Conservation (phyloP, 1,140 invertebrate genomes). For the Drosophila mayri region DNA sequence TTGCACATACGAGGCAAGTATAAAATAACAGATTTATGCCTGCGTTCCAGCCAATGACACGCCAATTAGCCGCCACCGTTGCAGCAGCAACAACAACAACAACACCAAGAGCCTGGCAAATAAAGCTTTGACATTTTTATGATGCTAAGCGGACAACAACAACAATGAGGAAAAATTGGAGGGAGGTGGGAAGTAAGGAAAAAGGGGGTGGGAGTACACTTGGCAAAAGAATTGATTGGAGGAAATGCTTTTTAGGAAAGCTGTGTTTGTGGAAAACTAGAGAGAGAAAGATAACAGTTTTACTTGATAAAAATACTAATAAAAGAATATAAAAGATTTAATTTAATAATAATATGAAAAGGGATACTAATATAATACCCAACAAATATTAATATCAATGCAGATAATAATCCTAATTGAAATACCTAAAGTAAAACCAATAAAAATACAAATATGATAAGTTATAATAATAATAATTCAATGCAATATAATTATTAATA, state of each 20-base stretch:
- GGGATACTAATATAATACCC: no score
- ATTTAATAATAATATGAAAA: no score
- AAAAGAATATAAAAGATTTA: background rate
- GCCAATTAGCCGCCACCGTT: conserved; percentile 75
- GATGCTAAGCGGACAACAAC: conserved; percentile 70
- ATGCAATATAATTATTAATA: no score
- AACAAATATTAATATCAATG: no score
- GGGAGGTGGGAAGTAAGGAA: background rate
- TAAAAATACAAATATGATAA: no score
- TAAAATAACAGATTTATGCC: conserved; percentile 84
- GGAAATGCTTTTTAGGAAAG: fast-evolving
- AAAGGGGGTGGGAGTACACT: conserved; percentile 4
- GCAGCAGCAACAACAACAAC: conserved; percentile 23
- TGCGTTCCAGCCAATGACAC: conserved; percentile 81
- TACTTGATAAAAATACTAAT: background rate
- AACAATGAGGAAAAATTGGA: conserved; percentile 5
- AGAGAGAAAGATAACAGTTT: background rate
- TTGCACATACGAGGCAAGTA: conserved; percentile 67
- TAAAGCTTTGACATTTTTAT: conserved; percentile 84
- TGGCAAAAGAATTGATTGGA: background rate
- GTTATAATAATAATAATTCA: no score
- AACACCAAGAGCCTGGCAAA: conserved; percentile 66
- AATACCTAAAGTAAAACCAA: no score
- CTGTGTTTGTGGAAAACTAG: no score
- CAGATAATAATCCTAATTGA: no score